These are phyloP conservation scores for Phalloptychus januarius DNA, from an alignment of 2,797 vertebrate species.

Conservation along the genomic window DNA sequence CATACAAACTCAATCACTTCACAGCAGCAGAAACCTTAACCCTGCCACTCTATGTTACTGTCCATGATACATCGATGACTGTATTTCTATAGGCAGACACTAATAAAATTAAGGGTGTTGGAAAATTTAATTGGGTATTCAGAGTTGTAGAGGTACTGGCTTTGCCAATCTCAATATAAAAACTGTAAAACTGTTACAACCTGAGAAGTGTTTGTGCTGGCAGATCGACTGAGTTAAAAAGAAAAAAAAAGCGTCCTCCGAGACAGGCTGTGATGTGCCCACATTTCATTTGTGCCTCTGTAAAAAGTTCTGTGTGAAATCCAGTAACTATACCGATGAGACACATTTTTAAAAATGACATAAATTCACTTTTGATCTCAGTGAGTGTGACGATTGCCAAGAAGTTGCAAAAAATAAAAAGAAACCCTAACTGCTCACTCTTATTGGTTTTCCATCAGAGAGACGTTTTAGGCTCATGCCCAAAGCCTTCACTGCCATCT, in stretches of 20 bases:
- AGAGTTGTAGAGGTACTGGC: conserved; percentile 52
- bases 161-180: conserved; percentile 79
- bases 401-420: conserved; percentile 26
- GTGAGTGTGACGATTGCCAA: conserved; percentile 34
- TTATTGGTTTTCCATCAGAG: conserved; percentile 48
- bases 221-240: conserved; percentile 59
- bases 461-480: conserved; percentile 26
- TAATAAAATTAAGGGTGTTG: conserved; percentile 57
- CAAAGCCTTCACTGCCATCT: conserved; percentile 33
- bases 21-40: conserved; percentile 7
- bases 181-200: conserved; percentile 81
- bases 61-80: conserved; percentile 73
- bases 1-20: not conserved
- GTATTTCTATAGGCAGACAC: conserved; percentile 61
- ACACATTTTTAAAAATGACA: conserved; percentile 35
- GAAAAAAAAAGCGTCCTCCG: conserved; percentile 58
- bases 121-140: conserved; percentile 78
- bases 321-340: conserved; percentile 45
- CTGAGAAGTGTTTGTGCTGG: conserved; percentile 81
- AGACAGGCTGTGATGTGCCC: conserved; percentile 59
- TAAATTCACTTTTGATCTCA: conserved; percentile 21
- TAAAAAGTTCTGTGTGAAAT: conserved; percentile 58
- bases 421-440: conserved; percentile 26
- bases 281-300: conserved; percentile 66
- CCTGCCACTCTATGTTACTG: not conserved